Conservation (phyloP, 2,888 invertebrate species). For the Trachelus troglodyta region DNA sequence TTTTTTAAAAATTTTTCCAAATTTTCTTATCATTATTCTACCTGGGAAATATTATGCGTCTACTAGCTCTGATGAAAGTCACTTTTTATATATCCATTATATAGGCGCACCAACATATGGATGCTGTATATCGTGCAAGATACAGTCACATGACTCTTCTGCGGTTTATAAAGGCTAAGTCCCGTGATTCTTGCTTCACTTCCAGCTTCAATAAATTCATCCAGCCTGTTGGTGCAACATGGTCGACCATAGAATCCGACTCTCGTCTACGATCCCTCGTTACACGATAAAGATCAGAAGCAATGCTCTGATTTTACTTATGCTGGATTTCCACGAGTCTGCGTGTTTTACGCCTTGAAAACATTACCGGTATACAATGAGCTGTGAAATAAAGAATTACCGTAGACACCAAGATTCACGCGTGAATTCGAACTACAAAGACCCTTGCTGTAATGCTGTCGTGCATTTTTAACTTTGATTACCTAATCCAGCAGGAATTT, state of each 20-base stretch:
- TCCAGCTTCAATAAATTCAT: conserved; percentile 9
- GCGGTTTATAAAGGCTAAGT: conserved; percentile 19
- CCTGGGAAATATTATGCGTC: background rate
- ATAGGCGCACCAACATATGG: background rate
- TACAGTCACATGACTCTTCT: conserved; percentile 34
- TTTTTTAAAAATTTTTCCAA: background rate
- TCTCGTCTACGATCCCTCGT: background rate
- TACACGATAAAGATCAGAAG: background rate
- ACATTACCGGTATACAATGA: background rate
- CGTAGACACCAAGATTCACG: background rate
- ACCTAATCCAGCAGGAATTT: background rate
- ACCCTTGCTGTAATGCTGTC: background rate
- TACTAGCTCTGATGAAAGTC: background rate
- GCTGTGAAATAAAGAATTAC: background rate
- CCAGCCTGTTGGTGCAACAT: conserved; percentile 1
- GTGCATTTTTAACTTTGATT: background rate
- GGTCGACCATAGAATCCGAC: background rate
- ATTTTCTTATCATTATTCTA: background rate
- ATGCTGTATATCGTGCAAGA: conserved; percentile 25
- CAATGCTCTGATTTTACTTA: conserved; percentile 9
- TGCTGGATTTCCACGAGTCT: background rate
- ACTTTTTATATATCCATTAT: background rate
- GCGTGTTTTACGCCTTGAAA: background rate
- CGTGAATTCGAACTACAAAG: background rate
- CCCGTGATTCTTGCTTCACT: conserved; percentile 10